Evolutionary conservation across 2,888 invertebrate species (phyloP), one percentile per base, ranked within the genome.

Genomic region (Rhabditoides inermis): DNA sequence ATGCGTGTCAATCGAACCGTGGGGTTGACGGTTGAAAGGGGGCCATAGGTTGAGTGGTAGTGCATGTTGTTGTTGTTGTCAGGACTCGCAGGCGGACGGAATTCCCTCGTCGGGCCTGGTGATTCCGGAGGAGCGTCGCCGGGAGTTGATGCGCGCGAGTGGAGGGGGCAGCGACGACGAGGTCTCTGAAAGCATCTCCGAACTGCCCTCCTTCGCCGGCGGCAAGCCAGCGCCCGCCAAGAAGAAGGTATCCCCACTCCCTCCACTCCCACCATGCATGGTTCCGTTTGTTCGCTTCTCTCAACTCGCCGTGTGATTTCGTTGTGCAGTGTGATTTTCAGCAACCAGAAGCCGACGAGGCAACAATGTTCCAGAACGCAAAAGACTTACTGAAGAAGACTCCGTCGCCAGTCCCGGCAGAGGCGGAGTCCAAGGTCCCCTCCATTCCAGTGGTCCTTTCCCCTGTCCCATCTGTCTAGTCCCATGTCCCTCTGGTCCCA

Each of bases 161-260:
- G 57, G 56, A 23, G 65, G 59, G 39, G 61, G 56, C 40, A 55
- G 51, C 47, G 68, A 70, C 37, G 73, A 73, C 47, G 72, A 75
- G 58, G 58, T 70, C 58, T 67, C 73, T 25, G 75, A 76, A 58
- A 65, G 65, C 47, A 76, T 76, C 55, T 75, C 74, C 37, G 76
- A 76, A 55, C 63, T 75, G 39, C 76, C 76, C 15, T 70, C 72
- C 28, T 65, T 72, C 53, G 63, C 61, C 55, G 61, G 62, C 44
- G 48, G 55, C 25, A 60, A 55, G 48, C 56, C 53, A 42, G 50
- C 36, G 27, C 42, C 44, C 2, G 30, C 42, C 23, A 44, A 50
- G 28, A 27, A 15, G 22, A 41, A 50, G 44, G 42, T 26, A 12
- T 26, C 50, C n/a, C n/a, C n/a, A n/a, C n/a, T n/a, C n/a, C n/a